Evolutionary conservation across 1,140 invertebrate genomes (phyloP), one percentile per base, ranked within the genome.

Genomic region (Achatina immaculata): DNA sequence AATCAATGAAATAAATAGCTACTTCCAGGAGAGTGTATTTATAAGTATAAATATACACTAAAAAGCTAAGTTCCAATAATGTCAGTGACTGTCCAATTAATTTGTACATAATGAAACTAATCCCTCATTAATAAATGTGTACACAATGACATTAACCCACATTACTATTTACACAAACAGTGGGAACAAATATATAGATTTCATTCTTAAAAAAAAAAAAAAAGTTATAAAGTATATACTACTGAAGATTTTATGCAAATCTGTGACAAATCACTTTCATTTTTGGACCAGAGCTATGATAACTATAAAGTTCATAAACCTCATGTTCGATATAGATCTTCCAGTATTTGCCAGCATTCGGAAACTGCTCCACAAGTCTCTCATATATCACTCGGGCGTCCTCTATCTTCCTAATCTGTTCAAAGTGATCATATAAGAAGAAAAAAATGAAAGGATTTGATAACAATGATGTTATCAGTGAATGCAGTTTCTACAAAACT

Each of bases 281-380:
- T 66, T 6, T 65, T 78, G 62, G 75, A 78, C 38, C 28, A 55
- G 34, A 42, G 40, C 55, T 66, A 4, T 31, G 58, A 74, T 38
- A 69, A 69, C 24, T 69, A 48, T 40, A 79, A 69, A 79, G 16
- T 9, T 40, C 1, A 58, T 75, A 85, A 87, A 97, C 96, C 95
- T 99, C 98, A 93, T 99, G 97, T 92, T 99, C 98, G 87, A 99
- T 99, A 92, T 99, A 99, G 84, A 98, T 96, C 92, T 99, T 99
- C 98, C 98, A 99, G 91, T 97, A 99, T 81, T 97, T 94, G 0
- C 98, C 98, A 62, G 97, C 96, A 48, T 97, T 98, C 9, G 98
- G 97, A 90, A 99, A 99, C 28, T 97, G 96, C 24, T 93, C 92
- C 0, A 99, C 96, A 0, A 99, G 92, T 86, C 95, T 95, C 92